Evolutionary conservation across 2,797 vertebrate species (phyloP).

Genomic region (Leptodactylus fallax): DNA sequence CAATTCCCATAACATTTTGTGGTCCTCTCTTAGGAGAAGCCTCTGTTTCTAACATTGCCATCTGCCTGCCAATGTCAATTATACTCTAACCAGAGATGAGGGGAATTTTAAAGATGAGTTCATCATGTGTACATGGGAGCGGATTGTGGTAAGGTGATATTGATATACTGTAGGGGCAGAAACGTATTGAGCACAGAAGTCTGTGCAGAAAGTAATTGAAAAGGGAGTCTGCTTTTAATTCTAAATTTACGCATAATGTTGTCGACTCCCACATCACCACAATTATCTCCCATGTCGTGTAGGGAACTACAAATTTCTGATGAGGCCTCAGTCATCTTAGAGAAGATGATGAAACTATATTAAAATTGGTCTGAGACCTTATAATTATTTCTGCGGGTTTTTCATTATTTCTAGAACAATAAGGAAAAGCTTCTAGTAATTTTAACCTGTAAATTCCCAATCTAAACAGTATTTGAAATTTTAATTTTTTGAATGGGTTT

Average conservation of each 20-base stretch:
- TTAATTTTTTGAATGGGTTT: background rate
- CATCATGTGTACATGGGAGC: constrained; percentile 25
- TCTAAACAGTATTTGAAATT: background rate
- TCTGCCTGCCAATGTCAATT: constrained; percentile 56
- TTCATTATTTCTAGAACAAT: constrained; percentile 26
- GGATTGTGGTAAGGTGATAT: constrained; percentile 35
- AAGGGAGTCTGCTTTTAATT: constrained; percentile 34
- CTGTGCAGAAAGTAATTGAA: constrained; percentile 51
- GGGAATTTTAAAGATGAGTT: constrained; percentile 5
- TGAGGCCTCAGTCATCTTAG: background rate
- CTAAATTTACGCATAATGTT: constrained; percentile 39
- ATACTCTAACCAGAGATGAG: constrained; percentile 35
- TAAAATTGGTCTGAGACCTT: constrained; percentile 28
- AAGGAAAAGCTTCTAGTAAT: background rate
- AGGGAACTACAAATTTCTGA: constrained; percentile 20
- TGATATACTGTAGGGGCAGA: constrained; percentile 36
- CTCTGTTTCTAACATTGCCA: constrained; percentile 27
- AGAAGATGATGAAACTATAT: constrained; percentile 10
- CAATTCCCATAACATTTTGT: constrained; percentile 58
- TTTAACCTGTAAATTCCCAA: background rate
- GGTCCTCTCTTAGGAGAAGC: constrained; percentile 2
- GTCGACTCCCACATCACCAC: constrained; percentile 26
- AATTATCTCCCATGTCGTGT: constrained; percentile 17
- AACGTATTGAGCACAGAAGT: constrained; percentile 37
- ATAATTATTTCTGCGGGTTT: background rate